Base-by-base conservation (phyloP, 2,888 invertebrate genomes). In the Cantharis rufa region DNA sequence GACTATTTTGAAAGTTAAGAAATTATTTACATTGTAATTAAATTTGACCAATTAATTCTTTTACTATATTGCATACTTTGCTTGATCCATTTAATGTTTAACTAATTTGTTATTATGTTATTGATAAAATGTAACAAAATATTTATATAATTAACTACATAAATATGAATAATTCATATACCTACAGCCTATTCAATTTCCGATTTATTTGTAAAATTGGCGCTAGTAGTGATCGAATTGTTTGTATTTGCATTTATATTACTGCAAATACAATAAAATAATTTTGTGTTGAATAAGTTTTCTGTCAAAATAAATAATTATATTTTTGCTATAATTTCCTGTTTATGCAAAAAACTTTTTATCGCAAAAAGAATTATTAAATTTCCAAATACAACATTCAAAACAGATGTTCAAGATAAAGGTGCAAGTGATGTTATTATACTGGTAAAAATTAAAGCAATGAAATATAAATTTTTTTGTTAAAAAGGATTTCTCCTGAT, bases 201-300 rank as follows among this genome's bases (percentile, higher is more conserved):
- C 74, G 73, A 69, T 69, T 62, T 71, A 48, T 73, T 76, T 74
- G 48, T 48, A 70, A 74, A 77, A 77, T 77, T 73, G 70, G 61
- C 24, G 24, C 16, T 68, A 15, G 63, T 62, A 77, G 72, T 74
- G 70, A 68, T 70, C 61, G 70, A 64, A 72, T 15, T 61, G 72
- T 73, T 61, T 76, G 70, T 76, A 76, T 76, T 76, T 76, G 76
- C 76, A 76, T 76, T 76, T 76, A 72, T 76, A 73, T 73, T 72
- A 76, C 76, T 76, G 62, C 70, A 73, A 70, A 73, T 48, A 48
- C n/a, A 48, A 48, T 76, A 76, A 69, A 72, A 64, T 68, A 69
- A 68, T 27, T 66, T 66, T 27, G 16, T 64, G 71, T 66, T 24
- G 64, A 66, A 71, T 63, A 71, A n/a, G 62, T 71, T 71, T 27